A percentile compares a stretch with the other conserved stretches of the same genome.
Conservation (phyloP, 2,888 invertebrate genomes). For the Ormyrus thymus region DNA sequence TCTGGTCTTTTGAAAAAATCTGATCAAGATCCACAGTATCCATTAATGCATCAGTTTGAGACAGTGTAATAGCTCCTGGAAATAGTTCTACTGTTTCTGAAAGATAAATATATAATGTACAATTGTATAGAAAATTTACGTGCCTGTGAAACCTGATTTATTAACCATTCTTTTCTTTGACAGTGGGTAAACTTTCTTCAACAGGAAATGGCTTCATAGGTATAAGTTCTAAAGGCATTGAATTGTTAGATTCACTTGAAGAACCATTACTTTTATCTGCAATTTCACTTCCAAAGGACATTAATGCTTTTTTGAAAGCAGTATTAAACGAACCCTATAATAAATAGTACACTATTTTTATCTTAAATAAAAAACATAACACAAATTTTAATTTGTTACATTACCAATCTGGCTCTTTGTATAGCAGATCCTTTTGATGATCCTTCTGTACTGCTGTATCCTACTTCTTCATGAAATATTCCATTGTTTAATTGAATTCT, state of each 20-base stretch:
- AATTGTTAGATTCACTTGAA: conserved; percentile 24
- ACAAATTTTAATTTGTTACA: conserved; percentile 4
- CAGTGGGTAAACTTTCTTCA: conserved; percentile 9
- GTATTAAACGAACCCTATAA: conserved; percentile 54
- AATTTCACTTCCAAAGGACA: conserved; percentile 54
- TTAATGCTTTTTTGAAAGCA: conserved; percentile 55
- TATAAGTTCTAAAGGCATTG: conserved; percentile 13
- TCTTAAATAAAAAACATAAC: background rate
- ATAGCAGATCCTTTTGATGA: conserved; percentile 57
- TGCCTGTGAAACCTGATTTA: background rate
- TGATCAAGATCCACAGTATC: conserved; percentile 48
- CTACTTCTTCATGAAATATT: conserved; percentile 57
- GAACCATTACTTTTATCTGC: conserved; percentile 22
- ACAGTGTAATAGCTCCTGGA: conserved; percentile 34
- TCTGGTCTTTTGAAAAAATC: conserved; percentile 26
- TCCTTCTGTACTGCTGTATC: conserved; percentile 51
- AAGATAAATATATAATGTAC: conserved; percentile 10
- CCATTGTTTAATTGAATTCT: conserved; percentile 57
- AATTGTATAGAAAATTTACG: background rate
- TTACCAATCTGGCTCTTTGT: conserved; percentile 56
- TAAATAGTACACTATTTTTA: conserved; percentile 12
- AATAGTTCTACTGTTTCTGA: conserved; percentile 18
- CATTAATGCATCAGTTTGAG: conserved; percentile 54
- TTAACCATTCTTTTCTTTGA: conserved; percentile 18
- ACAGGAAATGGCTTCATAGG: background rate